Conservation (phyloP, 2,888 invertebrate genomes). For the Hydroisotoma schaefferi region DNA sequence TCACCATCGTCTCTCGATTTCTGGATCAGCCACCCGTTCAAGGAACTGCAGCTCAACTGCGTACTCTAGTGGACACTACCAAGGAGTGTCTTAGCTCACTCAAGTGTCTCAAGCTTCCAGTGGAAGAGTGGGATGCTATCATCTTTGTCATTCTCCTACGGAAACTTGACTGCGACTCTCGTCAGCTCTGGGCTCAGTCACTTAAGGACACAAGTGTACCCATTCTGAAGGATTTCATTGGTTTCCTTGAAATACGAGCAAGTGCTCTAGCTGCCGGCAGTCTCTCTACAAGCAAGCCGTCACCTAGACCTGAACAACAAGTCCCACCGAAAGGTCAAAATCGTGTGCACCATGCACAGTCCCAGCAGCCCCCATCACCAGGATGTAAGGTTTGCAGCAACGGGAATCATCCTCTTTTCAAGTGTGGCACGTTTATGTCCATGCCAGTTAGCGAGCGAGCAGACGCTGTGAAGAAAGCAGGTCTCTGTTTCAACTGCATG, state of each 20-base stretch:
- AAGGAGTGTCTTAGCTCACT: background rate
- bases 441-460: background rate
- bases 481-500: background rate
- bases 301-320: too few species aligned
- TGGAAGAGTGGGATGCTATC: background rate
- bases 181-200: background rate
- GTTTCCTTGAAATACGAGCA: background rate
- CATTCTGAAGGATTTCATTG: background rate
- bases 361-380: too few species aligned
- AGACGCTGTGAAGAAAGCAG: background rate
- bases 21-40: background rate
- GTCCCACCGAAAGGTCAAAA: background rate
- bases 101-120: background rate
- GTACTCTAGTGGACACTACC: background rate
- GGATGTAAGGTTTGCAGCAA: background rate
- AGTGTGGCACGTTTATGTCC: background rate
- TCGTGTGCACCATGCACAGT: background rate
- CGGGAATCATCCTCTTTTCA: background rate
- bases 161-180: background rate
- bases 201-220: too few species aligned
- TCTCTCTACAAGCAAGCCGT: background rate
- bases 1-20: background rate
- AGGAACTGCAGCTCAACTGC: background rate
- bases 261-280: background rate
- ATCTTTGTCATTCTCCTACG: background rate